These are phyloP conservation scores for Melanostigma gelatinosum DNA, from an alignment of 2,113 vertebrate species.

Conservation along the genomic window DNA sequence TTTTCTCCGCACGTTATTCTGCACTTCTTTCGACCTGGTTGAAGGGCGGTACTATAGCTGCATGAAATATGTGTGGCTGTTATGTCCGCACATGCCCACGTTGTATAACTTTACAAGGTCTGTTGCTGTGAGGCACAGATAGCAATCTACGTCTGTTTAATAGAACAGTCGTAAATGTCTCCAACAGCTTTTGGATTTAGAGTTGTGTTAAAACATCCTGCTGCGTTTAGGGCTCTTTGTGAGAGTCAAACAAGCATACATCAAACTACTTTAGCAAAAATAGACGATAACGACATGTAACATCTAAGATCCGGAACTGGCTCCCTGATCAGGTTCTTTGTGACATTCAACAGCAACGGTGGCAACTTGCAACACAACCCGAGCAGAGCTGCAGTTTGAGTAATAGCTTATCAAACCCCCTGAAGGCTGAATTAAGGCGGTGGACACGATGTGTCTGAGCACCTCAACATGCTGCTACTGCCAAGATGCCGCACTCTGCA, in stretches of 20 bases:
- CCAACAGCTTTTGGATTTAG: constrained; percentile 52
- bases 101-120: constrained; percentile 73
- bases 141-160: constrained; percentile 58
- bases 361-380: constrained; percentile 13
- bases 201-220: constrained; percentile 22
- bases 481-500: constrained; percentile 36
- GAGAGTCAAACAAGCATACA: background rate
- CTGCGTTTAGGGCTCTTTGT: constrained; percentile 8
- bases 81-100: constrained; percentile 71
- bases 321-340: constrained; percentile 2
- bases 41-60: constrained; percentile 3
- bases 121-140: constrained; percentile 65
- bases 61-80: constrained; percentile 54
- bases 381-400: constrained; percentile 20
- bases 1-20: constrained; percentile 16
- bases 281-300: constrained; percentile 12
- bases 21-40: constrained; percentile 25
- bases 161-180: constrained; percentile 52
- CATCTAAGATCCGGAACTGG: background rate
- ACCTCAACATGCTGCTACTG: constrained; percentile 52
- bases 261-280: background rate
- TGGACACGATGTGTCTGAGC: constrained; percentile 50
- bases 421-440: constrained; percentile 44
- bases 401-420: constrained; percentile 47
- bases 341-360: constrained; percentile 16